phyloP scores from a whole-genome alignment of 2,113 vertebrate species.

The Oryzias celebensis region DNA sequence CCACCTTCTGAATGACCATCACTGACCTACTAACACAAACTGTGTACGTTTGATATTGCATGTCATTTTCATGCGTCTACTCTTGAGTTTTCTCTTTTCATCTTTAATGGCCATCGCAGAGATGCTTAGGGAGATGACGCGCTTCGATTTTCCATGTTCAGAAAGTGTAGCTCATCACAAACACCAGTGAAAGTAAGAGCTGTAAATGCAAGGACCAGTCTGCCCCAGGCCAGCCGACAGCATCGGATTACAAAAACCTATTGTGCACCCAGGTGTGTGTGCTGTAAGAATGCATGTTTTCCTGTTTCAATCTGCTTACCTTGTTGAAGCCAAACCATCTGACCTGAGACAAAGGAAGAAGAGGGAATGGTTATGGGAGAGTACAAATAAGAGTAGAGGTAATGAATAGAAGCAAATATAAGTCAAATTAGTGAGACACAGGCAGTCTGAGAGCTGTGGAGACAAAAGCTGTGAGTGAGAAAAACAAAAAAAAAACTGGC shows the following conservation, averaged over 20 bases:
- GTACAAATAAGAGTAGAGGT: slow-evolving; percentile 5
- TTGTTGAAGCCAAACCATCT: slow-evolving; percentile 32
- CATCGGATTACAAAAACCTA: slow-evolving; percentile 38
- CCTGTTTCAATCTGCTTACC: slow-evolving; percentile 32
- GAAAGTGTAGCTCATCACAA: slow-evolving; percentile 27
- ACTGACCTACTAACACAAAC: not conserved
- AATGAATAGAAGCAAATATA: slow-evolving; percentile 20
- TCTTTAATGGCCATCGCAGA: slow-evolving; percentile 16
- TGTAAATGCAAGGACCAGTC: slow-evolving; percentile 11
- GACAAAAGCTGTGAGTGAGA: slow-evolving; percentile 2
- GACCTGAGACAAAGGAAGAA: slow-evolving; percentile 23
- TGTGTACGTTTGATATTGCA: not conserved
- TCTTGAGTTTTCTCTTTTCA: slow-evolving; percentile 3
- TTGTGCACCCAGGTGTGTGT: not conserved
- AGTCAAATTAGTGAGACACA: slow-evolving; percentile 18
- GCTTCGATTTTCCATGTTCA: slow-evolving; percentile 39
- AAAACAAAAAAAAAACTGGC: slow-evolving; percentile 16
- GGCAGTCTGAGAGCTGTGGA: slow-evolving; percentile 6
- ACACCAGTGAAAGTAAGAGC: slow-evolving; percentile 47
- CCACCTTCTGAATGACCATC: slow-evolving; percentile 15
- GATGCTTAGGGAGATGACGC: slow-evolving; percentile 40
- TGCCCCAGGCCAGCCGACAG: slow-evolving; percentile 44
- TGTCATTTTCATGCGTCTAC: slow-evolving; percentile 22
- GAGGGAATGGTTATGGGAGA: not conserved
- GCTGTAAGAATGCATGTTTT: slow-evolving; percentile 3